Evolutionary conservation across 2,888 invertebrate species (phyloP).

Genomic region (Hyppa rectilinea): DNA sequence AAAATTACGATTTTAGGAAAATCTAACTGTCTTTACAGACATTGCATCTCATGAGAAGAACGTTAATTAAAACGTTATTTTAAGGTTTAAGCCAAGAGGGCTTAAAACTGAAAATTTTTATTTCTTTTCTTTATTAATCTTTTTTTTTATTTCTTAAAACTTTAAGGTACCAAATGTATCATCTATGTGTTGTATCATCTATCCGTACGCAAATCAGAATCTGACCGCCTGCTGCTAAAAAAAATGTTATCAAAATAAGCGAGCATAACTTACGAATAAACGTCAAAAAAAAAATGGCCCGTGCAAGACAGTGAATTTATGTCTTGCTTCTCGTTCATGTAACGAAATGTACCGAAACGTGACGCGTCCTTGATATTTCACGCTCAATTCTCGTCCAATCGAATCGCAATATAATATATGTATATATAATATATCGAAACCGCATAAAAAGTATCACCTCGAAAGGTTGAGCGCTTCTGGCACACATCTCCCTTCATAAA

Average conservation of each 20-base stretch:
- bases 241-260: not conserved
- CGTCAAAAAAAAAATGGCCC: no score
- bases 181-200: not conserved
- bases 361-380: not conserved
- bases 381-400: not conserved
- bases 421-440: no score
- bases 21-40: not conserved
- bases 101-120: no score
- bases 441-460: not conserved
- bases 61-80: not conserved
- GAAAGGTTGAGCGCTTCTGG: constrained; percentile 20
- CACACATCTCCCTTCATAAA: constrained; percentile 43
- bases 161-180: not conserved
- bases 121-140: no score
- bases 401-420: no score
- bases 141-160: no score
- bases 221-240: not conserved
- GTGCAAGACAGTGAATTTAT: not conserved
- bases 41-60: not conserved
- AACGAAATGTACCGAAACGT: not conserved
- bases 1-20: not conserved
- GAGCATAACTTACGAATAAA: not conserved
- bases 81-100: no score
- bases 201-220: not conserved
- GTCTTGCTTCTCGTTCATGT: not conserved